Evolutionary conservation across 2,797 vertebrate species (phyloP).

Genomic region (Acridotheres tristis): DNA sequence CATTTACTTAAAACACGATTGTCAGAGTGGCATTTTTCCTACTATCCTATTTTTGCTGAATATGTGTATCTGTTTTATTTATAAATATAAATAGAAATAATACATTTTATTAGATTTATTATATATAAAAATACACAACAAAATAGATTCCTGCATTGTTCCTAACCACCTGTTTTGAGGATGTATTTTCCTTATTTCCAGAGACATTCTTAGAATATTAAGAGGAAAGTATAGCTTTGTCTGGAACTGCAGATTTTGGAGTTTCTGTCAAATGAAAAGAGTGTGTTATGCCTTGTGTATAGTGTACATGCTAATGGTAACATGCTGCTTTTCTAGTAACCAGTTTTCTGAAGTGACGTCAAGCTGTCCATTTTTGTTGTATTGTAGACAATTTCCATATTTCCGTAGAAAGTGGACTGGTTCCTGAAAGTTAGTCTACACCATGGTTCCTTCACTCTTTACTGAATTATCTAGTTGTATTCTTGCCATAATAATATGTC

Average conservation of each 20-base stretch:
- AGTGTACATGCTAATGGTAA: background rate
- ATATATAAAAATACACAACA: background rate
- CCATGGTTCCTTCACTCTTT: background rate
- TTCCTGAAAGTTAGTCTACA: background rate
- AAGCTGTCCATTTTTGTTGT: background rate
- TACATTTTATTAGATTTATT: background rate
- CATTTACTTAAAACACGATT: background rate
- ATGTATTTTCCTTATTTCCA: background rate
- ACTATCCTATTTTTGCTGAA: background rate
- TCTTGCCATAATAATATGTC: background rate
- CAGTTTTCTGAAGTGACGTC: background rate
- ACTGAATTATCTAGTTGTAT: background rate
- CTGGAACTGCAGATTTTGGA: background rate
- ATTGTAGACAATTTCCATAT: background rate
- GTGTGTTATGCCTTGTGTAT: background rate
- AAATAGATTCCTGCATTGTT: background rate
- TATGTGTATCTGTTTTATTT: background rate
- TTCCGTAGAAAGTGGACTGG: background rate
- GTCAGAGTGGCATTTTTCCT: background rate
- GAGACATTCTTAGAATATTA: background rate
- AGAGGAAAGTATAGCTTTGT: background rate
- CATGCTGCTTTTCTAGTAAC: background rate
- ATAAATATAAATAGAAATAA: background rate
- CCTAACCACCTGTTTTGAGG: background rate
- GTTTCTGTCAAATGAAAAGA: background rate